Conservation (phyloP, 2,888 invertebrate genomes). For the Omphaloscelis lunosa region DNA sequence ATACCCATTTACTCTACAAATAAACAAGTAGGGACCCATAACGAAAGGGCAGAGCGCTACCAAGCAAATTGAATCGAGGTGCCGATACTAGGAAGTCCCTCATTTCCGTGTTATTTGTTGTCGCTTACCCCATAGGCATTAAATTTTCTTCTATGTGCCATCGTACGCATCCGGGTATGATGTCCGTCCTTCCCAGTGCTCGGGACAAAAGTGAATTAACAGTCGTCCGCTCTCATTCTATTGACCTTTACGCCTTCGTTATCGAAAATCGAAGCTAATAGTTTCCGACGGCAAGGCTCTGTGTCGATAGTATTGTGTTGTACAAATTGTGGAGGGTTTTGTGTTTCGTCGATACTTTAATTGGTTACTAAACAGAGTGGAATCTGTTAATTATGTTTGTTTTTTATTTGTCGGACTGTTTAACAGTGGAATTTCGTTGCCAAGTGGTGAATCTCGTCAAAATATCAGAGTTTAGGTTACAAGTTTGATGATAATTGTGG, state of each 20-base stretch:
- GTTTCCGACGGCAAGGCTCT: slow-evolving; percentile 67
- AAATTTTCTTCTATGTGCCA: slow-evolving; percentile 83
- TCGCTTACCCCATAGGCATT: slow-evolving; percentile 81
- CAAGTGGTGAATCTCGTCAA: background rate
- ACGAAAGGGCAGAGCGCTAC: slow-evolving; percentile 73
- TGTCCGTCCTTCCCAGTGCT: slow-evolving; percentile 75
- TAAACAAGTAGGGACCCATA: slow-evolving; percentile 66
- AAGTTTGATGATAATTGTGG: background rate
- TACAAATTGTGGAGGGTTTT: slow-evolving; percentile 41
- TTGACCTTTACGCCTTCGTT: slow-evolving; percentile 78
- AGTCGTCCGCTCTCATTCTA: slow-evolving; percentile 76
- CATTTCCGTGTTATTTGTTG: slow-evolving; percentile 88
- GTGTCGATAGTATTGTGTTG: slow-evolving; percentile 44
- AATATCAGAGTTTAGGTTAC: background rate
- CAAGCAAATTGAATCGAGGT: slow-evolving; percentile 86
- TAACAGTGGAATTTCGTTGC: background rate
- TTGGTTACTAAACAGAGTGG: slow-evolving; percentile 37
- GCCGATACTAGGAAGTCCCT: slow-evolving; percentile 87
- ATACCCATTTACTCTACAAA: slow-evolving; percentile 58
- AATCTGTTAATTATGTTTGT: slow-evolving; percentile 10
- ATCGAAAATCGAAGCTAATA: slow-evolving; percentile 77
- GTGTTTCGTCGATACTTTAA: slow-evolving; percentile 47
- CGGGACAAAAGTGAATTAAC: slow-evolving; percentile 83
- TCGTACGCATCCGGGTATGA: slow-evolving; percentile 81
- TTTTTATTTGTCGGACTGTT: background rate